Evolutionary conservation across 2,888 invertebrate genomes (phyloP), one percentile per base, ranked within the genome.

Genomic region (Cybosia mesomella): DNA sequence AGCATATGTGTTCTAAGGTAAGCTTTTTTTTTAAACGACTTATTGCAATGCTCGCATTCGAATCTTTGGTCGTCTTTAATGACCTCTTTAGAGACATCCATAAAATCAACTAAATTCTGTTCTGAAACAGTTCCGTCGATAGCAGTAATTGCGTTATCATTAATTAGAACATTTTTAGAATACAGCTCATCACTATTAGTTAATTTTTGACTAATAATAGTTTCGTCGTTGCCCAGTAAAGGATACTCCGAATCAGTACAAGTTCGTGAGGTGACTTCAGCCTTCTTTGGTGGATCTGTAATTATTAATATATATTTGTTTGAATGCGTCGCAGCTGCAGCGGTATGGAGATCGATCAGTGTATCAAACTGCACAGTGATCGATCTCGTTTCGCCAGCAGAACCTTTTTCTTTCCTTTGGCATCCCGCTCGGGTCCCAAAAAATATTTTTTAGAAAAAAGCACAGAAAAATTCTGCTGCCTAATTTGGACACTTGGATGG

Each of bases 101-200:
- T 43, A 28, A 11, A 28, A 62, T 18, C 57, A 21, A 21, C 15
- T 21, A 15, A 13, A 9, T 58, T 58, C 5, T 21, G 11, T 64
- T 21, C 13, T 4, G 36, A 34, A 36, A 55, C 21, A 5, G 18
- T 1, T 22, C 24, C 22, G 21, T 28, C 22, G 24, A 24, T 28
- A 58, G 21, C 0, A 22, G 0, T 32, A 7, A 15, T 34, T 13
- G 58, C 7, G 7, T 34, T 22, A 34, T 65, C 65, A 15, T 58
- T 58, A 1, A 59, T 54, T 36, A 54, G 58, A 54, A 59, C 54
- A 36, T 66, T 22, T 21, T 59, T 60, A n/a, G 55, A 59, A 22
- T 65, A 58, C 0, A 60, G 24, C n/a, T 55, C 39, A 24, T 66
- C 54, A 28, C 18, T 53, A 24, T 53, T 1, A 8, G 13, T 10